Evolutionary conservation across 2,113 vertebrate genomes (phyloP).

Genomic region (Rhegmatorhina hoffmannsi): DNA sequence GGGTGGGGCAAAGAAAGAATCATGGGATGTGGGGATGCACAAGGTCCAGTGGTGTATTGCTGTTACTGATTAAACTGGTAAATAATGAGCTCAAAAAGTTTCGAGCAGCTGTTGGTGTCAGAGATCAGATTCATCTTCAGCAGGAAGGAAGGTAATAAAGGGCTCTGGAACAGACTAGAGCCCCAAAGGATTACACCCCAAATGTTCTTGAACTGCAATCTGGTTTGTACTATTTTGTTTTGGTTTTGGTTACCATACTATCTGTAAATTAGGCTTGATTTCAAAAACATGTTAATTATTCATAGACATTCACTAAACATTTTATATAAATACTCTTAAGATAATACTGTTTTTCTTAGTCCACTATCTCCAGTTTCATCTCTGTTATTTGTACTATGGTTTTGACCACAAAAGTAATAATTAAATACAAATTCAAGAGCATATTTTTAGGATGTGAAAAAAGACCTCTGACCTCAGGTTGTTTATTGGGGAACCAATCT

Average conservation of each 20-base stretch:
- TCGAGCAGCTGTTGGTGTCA: constrained; percentile 21
- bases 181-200: not conserved
- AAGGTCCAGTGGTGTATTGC: not conserved
- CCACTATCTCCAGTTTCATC: not conserved
- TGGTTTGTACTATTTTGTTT: not conserved
- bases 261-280: not conserved
- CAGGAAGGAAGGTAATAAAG: not conserved
- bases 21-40: not conserved
- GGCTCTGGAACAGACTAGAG: not conserved
- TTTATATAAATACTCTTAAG: not conserved
- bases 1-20: not conserved
- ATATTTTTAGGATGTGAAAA: not conserved
- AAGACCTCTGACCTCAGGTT: not conserved
- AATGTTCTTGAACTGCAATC: not conserved
- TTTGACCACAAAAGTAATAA: not conserved
- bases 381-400: not conserved
- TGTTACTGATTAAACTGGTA: not conserved
- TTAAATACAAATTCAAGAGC: not conserved
- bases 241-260: not conserved
- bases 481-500: not conserved
- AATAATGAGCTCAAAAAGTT: constrained; percentile 13
- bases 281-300: not conserved
- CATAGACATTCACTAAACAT: not conserved
- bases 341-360: not conserved
- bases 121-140: not conserved